A percentile compares a stretch with the other conserved stretches of the same genome.
Conservation (phyloP, 2,797 vertebrate genomes). For the Paguma larvata region DNA sequence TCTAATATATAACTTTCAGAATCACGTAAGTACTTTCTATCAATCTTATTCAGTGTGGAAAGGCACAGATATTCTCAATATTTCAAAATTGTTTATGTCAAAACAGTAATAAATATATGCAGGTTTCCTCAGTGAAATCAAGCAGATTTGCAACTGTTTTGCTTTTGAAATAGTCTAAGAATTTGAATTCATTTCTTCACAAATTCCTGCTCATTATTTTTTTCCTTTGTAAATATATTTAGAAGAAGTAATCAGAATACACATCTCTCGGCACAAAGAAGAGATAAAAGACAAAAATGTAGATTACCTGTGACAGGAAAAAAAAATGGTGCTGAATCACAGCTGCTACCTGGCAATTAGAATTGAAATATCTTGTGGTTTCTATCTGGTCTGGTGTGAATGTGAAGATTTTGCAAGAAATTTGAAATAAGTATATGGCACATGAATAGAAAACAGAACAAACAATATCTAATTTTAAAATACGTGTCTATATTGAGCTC, state of each 20-base stretch:
- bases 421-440: not conserved
- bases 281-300: not conserved
- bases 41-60: slow-evolving; percentile 61
- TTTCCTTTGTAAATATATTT: slow-evolving; percentile 64
- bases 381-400: not conserved
- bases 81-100: slow-evolving; percentile 80
- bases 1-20: slow-evolving; percentile 73
- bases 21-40: slow-evolving; percentile 70
- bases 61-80: slow-evolving; percentile 57
- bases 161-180: slow-evolving; percentile 62
- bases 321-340: not conserved
- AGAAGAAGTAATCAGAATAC: not conserved
- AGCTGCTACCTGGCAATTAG: not conserved
- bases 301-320: not conserved
- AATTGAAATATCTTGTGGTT: slow-evolving; percentile 16
- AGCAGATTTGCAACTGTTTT: slow-evolving; percentile 76
- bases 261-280: not conserved
- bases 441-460: not conserved
- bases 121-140: slow-evolving; percentile 67
- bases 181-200: slow-evolving; percentile 16
- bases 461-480: not conserved
- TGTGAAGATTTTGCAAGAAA: not conserved
- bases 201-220: slow-evolving; percentile 15
- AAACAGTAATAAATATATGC: slow-evolving; percentile 76
- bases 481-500: not conserved